Conservation (phyloP, 2,888 invertebrate species). For the Cheiracanthium punctorium region DNA sequence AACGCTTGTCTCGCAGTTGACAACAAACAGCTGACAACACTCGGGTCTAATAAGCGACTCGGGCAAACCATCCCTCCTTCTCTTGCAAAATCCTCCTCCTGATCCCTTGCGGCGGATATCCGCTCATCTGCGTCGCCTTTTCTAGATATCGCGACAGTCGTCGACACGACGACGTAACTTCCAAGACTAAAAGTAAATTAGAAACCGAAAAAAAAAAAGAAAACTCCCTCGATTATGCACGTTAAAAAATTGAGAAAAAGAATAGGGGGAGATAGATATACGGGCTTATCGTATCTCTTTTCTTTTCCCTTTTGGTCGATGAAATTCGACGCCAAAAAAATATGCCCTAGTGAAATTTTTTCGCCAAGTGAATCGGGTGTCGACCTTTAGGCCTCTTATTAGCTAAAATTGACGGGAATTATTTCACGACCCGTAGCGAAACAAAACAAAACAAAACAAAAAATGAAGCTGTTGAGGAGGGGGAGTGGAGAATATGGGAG, state of each 20-base stretch:
- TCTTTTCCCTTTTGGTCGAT: background rate
- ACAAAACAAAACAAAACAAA: too few relatives aligned
- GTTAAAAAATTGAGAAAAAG: background rate
- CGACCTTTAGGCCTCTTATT: slow-evolving; percentile 30
- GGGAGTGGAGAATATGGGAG: background rate
- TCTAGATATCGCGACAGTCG: background rate
- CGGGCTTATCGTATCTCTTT: background rate
- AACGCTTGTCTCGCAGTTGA: background rate
- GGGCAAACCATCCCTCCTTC: background rate
- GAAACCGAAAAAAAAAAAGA: background rate
- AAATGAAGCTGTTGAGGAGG: background rate
- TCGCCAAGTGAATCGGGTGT: slow-evolving; percentile 27
- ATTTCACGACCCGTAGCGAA: slow-evolving; percentile 14
- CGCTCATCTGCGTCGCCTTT: background rate
- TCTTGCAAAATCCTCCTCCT: background rate
- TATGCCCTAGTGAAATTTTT: slow-evolving; percentile 5
- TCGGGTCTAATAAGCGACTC: background rate
- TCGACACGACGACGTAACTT: slow-evolving; percentile 28
- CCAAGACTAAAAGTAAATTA: background rate
- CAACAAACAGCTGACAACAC: slow-evolving; percentile 17
- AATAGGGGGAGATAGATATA: background rate
- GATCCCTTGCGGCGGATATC: background rate
- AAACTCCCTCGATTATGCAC: slow-evolving; percentile 20
- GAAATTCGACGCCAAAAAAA: slow-evolving; percentile 6
- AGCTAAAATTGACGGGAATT: slow-evolving; percentile 15